Evolutionary conservation across 2,113 vertebrate species (phyloP).

Genomic region (Chamaea fasciata): DNA sequence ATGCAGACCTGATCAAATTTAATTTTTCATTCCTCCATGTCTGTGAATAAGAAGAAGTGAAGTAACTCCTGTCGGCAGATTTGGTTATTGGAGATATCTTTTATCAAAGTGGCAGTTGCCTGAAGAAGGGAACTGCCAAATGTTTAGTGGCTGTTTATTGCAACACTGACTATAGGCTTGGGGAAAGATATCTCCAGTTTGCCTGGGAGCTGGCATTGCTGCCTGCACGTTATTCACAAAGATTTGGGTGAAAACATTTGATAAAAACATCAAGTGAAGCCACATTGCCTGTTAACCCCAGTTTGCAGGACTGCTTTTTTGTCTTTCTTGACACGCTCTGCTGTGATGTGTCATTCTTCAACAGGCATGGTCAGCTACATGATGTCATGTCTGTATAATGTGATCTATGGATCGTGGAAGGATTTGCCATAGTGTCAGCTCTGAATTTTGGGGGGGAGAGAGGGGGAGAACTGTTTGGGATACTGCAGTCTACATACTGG

Average conservation of each 20-base stretch:
- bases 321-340: not conserved
- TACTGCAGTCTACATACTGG: not conserved
- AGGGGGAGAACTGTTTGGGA: not conserved
- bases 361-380: not conserved
- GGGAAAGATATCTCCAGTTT: not conserved
- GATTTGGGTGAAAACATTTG: slow-evolving; percentile 3
- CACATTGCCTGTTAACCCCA: not conserved
- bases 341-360: not conserved
- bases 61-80: slow-evolving; percentile 10
- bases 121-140: not conserved
- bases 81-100: not conserved
- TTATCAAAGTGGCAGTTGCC: not conserved
- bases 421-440: not conserved
- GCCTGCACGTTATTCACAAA: not conserved
- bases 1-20: not conserved
- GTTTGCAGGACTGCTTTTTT: not conserved
- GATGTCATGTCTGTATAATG: not conserved
- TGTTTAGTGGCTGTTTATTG: slow-evolving; percentile 30
- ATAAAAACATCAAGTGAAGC: not conserved
- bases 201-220: not conserved
- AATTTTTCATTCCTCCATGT: not conserved
- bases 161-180: not conserved
- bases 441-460: not conserved
- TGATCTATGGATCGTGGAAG: not conserved
- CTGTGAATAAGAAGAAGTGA: not conserved